A percentile compares a stretch with the other conserved stretches of the same genome.
phyloP scores from a whole-genome alignment of 2,113 vertebrate genomes.

The Psilopsiagon aymara region DNA sequence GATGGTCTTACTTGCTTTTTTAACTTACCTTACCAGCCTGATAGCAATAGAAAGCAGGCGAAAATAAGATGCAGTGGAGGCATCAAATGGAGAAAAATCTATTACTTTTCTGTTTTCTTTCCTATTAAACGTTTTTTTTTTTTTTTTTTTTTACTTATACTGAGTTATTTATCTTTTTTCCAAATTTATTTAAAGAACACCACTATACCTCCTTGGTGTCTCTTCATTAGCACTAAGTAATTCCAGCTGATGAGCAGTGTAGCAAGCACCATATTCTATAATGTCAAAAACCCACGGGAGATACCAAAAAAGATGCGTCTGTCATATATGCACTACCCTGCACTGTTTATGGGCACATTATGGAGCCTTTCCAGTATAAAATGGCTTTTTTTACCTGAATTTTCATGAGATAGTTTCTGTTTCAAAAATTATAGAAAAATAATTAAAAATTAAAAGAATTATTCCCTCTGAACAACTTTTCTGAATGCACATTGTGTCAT shows the following conservation, averaged over 20 bases:
- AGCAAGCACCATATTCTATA: neutral
- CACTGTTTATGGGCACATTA: neutral
- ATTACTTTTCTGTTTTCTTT: neutral
- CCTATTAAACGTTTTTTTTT: neutral
- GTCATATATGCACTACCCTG: neutral
- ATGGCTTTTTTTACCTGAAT: neutral
- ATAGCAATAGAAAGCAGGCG: neutral
- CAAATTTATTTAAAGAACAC: neutral
- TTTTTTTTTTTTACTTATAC: neutral
- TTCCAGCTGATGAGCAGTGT: neutral
- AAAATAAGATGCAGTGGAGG: neutral
- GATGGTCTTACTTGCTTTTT: neutral
- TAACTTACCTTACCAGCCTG: neutral
- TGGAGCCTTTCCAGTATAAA: constrained; percentile 11
- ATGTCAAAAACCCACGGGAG: neutral
- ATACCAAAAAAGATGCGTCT: neutral
- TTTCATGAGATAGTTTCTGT: neutral
- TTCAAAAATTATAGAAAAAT: neutral
- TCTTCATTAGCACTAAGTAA: neutral
- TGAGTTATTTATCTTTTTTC: neutral
- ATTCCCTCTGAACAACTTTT: neutral
- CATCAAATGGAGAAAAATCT: neutral
- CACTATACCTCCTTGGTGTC: neutral
- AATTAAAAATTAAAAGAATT: neutral
- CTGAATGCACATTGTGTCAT: neutral